Conservation (phyloP, 2,797 vertebrate genomes). For the Schizothorax lantsangensis region DNA sequence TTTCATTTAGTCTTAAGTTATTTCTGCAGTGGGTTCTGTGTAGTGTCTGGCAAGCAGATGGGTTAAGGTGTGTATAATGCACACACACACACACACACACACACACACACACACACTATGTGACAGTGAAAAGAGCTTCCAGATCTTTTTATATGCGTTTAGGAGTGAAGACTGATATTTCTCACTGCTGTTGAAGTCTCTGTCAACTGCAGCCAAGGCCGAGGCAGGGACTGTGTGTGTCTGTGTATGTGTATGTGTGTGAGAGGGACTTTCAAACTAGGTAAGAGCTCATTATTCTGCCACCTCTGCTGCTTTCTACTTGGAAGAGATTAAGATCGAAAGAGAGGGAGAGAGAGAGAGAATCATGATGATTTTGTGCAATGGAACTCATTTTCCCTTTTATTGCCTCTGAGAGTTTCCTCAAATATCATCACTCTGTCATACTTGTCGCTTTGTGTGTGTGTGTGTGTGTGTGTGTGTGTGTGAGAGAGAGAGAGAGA, state of each 20-base stretch:
- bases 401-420: constrained; percentile 52
- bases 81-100: neutral
- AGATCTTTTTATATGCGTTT: constrained; percentile 49
- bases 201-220: constrained; percentile 17
- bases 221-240: neutral
- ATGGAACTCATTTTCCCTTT: constrained; percentile 49
- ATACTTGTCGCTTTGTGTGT: constrained; percentile 51
- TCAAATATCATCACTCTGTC: constrained; percentile 57
- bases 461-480: constrained; percentile 5
- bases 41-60: constrained; percentile 51
- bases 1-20: constrained; percentile 54
- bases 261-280: constrained; percentile 51
- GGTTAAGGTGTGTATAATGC: constrained; percentile 36
- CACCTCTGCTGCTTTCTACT: constrained; percentile 47
- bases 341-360: constrained; percentile 13
- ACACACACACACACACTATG: constrained; percentile 19
- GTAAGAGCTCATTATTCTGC: constrained; percentile 56
- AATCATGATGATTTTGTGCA: constrained; percentile 47
- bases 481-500: too few species aligned
- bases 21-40: constrained; percentile 47
- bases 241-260: constrained; percentile 2
- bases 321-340: constrained; percentile 45
- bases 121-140: constrained; percentile 54
- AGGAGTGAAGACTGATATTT: constrained; percentile 43
- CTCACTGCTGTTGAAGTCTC: constrained; percentile 34